Percentiles rank a stretch among this genome's conserved stretches.
Conservation (phyloP, 2,797 vertebrate genomes). For the Mycteria americana region DNA sequence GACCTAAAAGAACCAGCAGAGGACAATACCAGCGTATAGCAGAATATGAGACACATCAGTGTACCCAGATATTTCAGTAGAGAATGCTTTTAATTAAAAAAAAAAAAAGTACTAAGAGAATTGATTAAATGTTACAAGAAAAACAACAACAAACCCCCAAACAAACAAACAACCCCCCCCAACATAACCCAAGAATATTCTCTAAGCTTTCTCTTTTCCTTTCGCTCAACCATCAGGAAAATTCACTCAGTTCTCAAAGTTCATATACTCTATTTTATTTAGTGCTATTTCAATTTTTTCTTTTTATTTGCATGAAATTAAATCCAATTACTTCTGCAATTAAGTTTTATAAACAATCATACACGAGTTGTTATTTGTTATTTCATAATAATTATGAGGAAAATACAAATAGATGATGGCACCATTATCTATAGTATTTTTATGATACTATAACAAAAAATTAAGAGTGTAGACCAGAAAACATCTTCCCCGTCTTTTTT, state of each 20-base stretch:
- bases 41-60: not conserved
- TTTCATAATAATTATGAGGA: not conserved
- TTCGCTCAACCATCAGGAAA: fast-evolving
- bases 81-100: not conserved
- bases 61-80: not conserved
- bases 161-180: not conserved
- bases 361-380: not conserved
- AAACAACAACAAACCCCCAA: not conserved
- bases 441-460: not conserved
- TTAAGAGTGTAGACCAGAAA: not conserved
- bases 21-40: not conserved
- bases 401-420: not conserved
- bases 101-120: not conserved
- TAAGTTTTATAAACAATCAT: not conserved
- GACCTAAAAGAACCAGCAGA: not conserved
- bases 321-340: not conserved
- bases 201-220: not conserved
- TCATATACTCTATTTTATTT: not conserved
- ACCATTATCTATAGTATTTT: not conserved
- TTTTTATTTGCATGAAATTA: not conserved
- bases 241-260: not conserved
- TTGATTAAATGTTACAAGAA: not conserved
- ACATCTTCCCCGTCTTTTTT: not conserved
- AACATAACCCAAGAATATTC: not conserved
- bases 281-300: not conserved